Evolutionary conservation across 2,888 invertebrate species (phyloP), one percentile per base, ranked within the genome.

Genomic region (Caradrina kadenii): DNA sequence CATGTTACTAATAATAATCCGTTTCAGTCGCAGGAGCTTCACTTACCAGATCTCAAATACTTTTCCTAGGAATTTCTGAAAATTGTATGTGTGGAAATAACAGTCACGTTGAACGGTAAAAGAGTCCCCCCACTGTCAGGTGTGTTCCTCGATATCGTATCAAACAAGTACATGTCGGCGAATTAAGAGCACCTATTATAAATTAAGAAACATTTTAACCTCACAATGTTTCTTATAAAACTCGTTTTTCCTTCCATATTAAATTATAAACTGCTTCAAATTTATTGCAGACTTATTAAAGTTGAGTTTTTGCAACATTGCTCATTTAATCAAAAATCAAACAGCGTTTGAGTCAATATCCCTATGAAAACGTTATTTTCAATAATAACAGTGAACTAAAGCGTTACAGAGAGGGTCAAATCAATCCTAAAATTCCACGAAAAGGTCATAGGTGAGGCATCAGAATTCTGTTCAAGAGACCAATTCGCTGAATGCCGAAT

Each of bases 361-460:
- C 45, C 63, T 54, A 63, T 73, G 49, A 21, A 65, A 66, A 61
- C 73, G 55, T 60, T 64, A 31, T 65, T 73, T 56, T 62, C 45
- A 69, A 60, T 70, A 53, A 64, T 31, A 62, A 63, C 66, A 63
- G 64, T 71, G 55, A 65, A 77, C 62, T 63, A 60, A 55, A 73
- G 62, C 26, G 72, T 67, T 26, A 55, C n/a, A 62, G n/a, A 54
- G 63, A 58, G 63, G 65, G 54, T 63, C 48, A 55, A 69, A 5
- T 60, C 26, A 69, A 73, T 63, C 56, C 66, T 73, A 19, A 56
- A 69, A 63, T 42, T 58, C 26, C 42, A 62, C 52, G n/a, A 76
- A 76, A 79, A 79, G 78, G 77, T 80, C 65, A 65, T 68, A 71
- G 73, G 78, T 72, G 72, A 81, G 65, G 45, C 59, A 69, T 65